These are phyloP conservation scores for Lagocephalus sceleratus DNA, from an alignment of 2,797 vertebrate species.

Conservation along the genomic window DNA sequence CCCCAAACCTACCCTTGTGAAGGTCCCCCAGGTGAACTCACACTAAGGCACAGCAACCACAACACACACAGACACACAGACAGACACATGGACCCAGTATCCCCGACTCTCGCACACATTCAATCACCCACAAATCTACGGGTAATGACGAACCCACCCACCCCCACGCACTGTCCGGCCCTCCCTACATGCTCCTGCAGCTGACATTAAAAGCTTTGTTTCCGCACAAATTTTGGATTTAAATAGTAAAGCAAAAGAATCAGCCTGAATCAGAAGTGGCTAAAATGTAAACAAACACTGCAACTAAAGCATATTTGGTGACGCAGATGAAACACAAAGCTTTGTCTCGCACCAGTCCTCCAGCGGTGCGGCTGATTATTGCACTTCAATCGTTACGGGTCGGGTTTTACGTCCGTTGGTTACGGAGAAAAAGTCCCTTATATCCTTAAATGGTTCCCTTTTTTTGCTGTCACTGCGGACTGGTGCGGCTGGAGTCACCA, in stretches of 20 bases:
- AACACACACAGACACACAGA: slow-evolving; percentile 13
- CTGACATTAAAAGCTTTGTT: slow-evolving; percentile 29
- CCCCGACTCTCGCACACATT: too few relatives aligned
- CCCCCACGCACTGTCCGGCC: slow-evolving; percentile 53
- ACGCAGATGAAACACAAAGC: slow-evolving; percentile 59
- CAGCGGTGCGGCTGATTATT: slow-evolving; percentile 53
- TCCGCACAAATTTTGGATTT: slow-evolving; percentile 7
- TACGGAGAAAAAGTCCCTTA: slow-evolving; percentile 9
- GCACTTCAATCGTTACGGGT: slow-evolving; percentile 30
- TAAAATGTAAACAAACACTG: slow-evolving; percentile 61
- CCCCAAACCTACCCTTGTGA: slow-evolving; percentile 17
- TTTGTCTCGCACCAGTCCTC: slow-evolving; percentile 46
- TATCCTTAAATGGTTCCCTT: slow-evolving; percentile 18
- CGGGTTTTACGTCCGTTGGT: slow-evolving; percentile 17
- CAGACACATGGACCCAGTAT: neutral
- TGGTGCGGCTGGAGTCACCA: slow-evolving; percentile 55
- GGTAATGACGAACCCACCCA: slow-evolving; percentile 54
- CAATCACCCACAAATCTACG: neutral
- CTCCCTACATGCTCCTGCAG: slow-evolving; percentile 34
- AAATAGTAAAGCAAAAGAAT: too few relatives aligned
- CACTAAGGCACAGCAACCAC: slow-evolving; percentile 74
- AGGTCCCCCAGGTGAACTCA: slow-evolving; percentile 65
- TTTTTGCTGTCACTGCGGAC: slow-evolving; percentile 6
- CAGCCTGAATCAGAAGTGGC: too few relatives aligned
- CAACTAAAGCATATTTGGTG: slow-evolving; percentile 77